Evolutionary conservation across 2,113 vertebrate species (phyloP), one percentile per base, ranked within the genome.

Genomic region (Cyanoramphus novaezelandiae): DNA sequence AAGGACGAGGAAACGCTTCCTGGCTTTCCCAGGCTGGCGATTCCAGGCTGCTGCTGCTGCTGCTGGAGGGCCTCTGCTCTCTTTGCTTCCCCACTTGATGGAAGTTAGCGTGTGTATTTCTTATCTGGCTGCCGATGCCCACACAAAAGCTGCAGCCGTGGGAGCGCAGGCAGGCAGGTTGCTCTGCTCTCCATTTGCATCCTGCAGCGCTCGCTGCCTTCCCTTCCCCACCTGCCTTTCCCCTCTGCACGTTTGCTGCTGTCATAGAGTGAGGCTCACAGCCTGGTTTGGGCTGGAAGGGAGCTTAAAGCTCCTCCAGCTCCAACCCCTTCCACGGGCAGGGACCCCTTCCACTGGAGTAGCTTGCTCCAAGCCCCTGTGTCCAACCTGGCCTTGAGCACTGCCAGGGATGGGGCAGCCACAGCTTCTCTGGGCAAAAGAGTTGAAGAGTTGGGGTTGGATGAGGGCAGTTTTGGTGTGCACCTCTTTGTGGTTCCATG

Each of bases 111-210:
- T 33, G 57, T 59, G 33, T 23, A 6, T 49, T 35, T 55, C 62
- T 31, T 17, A 5, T 24, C 24, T 2, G 18, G 16, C n/a, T 75
- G 41, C 63, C 7, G 6, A 8, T 84, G 71, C 46, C 64, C 59
- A 47, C 50, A 7, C 50, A 19, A 25, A 25, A 82, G 50, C 21
- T 1, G 0, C 6, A 33, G 24, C 81, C 19, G 46, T 15, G 5
- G 59, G 50, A 35, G 15, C 0, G 0, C 18, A 20, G n/a, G 33
- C 57, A 25, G 29, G 46, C 37, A 0, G 39, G 49, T 79, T 85
- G 64, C 76, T 60, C 53, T 4, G 3, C 6, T 18, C 80, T 17
- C 2, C 3, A 13, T 93, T 75, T 71, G 55, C 63, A 89, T 86
- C 47, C 25, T 50, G 37, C 52, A 4, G 39, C 23, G 1, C 69